Conservation (phyloP, 1,140 invertebrate genomes). For the Lepidurus packardi region DNA sequence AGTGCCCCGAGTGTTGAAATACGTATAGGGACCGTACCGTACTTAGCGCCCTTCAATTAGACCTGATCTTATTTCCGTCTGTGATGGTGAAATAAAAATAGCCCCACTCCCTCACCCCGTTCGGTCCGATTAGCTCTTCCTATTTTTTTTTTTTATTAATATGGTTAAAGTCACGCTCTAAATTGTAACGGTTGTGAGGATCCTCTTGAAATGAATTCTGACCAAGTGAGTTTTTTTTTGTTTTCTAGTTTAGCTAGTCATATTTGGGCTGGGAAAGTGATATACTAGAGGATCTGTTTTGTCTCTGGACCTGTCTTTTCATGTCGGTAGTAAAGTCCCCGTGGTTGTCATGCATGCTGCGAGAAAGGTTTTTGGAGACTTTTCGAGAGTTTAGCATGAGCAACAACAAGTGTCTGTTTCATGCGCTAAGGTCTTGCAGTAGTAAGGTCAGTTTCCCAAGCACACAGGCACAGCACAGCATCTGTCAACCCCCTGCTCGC, state of each 20-base stretch:
- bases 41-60: not conserved
- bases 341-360: conserved; percentile 20
- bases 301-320: conserved; percentile 12
- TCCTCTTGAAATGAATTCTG: not conserved
- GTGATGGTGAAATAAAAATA: not conserved
- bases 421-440: conserved; percentile 18
- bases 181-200: not conserved
- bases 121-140: too few relatives aligned
- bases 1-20: not conserved
- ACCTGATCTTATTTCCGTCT: not conserved
- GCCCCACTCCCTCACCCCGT: too few relatives aligned
- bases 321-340: conserved; percentile 4
- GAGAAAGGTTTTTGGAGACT: not conserved
- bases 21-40: not conserved
- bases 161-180: too few relatives aligned
- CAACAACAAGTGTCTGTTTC: conserved; percentile 21
- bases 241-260: not conserved
- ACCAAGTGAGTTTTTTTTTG: not conserved
- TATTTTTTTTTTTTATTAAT: too few relatives aligned
- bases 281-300: conserved; percentile 9
- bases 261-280: conserved; percentile 16
- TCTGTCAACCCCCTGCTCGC: conserved; percentile 11
- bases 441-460: conserved; percentile 18
- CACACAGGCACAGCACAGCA: not conserved
- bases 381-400: not conserved